Base-by-base conservation (phyloP, 2,113 vertebrate genomes). In the Entelurus aequoreus region DNA sequence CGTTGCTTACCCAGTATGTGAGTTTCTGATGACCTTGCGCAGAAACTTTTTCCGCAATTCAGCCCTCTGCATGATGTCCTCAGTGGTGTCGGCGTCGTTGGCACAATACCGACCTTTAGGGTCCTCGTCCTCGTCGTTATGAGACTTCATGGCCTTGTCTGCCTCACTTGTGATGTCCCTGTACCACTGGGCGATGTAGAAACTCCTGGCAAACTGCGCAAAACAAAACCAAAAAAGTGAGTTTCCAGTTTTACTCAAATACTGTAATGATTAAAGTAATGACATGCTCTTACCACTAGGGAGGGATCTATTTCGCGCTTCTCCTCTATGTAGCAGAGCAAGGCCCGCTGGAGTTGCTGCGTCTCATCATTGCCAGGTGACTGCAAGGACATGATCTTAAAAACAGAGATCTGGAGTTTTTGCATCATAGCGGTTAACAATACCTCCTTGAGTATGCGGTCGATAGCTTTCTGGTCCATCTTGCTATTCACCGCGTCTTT, bases 101-200 rank as follows among this genome's bases (percentile, higher is more conserved):
- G 92, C 90, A 36, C 94, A 91, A 65, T 91, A 92, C 19, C 71
- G 76, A 63, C 90, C 92, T 76, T 92, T 94, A 15, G 86, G 81
- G 75, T 98, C 94, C 21, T 96, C 94, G 35, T 98, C 94, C 49
- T 93, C 92, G 15, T 89, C 88, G 40, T 77, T 89, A 76, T 97
- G 94, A 77, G 92, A 93, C 86, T 94, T 95, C 84, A 98, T 93
- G 59, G 95, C 94, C 75, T 96, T 98, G 63, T 99, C 96, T n/a
- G 91, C 93, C 87, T 99, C 96, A 48, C 93, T 92, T 72, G 92
- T 94, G 62, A 92, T 93, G 82, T 98, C 95, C 77, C 95, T 94
- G 80, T 92, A 98, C 96, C 95, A 98, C 80, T 99, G 97, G 1
- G 97, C 95, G 59, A 98, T 81, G 78, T 98, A 98, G 87, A 99